These are phyloP conservation scores for Macrosoma leucophasiata DNA, from an alignment of 2,888 invertebrate species.

Conservation along the genomic window DNA sequence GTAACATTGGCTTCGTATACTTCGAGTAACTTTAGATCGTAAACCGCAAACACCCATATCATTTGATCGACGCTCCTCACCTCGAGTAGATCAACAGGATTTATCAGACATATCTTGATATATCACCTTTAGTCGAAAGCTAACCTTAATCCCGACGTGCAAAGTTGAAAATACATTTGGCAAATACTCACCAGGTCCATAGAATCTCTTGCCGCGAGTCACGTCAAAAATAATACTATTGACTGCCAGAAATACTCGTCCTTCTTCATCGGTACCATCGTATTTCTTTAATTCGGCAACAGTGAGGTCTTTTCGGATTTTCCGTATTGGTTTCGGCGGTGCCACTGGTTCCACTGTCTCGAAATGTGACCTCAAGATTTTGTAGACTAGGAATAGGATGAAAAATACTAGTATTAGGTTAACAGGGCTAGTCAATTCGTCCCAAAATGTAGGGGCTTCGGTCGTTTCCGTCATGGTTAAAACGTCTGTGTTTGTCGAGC, in stretches of 20 bases:
- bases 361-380: slow-evolving; percentile 74
- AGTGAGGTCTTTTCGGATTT: slow-evolving; percentile 91
- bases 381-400: slow-evolving; percentile 76
- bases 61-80: too few relatives aligned
- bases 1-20: too few relatives aligned
- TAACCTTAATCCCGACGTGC: too few relatives aligned
- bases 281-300: slow-evolving; percentile 89
- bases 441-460: slow-evolving; percentile 51
- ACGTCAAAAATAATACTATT: slow-evolving; percentile 97
- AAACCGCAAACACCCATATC: too few relatives aligned
- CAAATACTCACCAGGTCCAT: slow-evolving; percentile 89
- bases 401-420: slow-evolving; percentile 55
- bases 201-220: slow-evolving; percentile 91
- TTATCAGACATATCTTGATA: too few relatives aligned
- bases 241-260: slow-evolving; percentile 92
- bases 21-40: too few relatives aligned
- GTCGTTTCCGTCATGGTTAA: slow-evolving; percentile 35
- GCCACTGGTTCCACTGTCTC: slow-evolving; percentile 45
- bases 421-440: slow-evolving; percentile 60
- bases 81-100: too few relatives aligned
- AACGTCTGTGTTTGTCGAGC: slow-evolving; percentile 9
- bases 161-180: too few relatives aligned
- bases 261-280: slow-evolving; percentile 89
- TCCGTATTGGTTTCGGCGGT: slow-evolving; percentile 79
- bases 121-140: too few relatives aligned